These are phyloP conservation scores for Dasyornis broadbenti DNA, from an alignment of 2,113 vertebrate genomes.

Conservation along the genomic window DNA sequence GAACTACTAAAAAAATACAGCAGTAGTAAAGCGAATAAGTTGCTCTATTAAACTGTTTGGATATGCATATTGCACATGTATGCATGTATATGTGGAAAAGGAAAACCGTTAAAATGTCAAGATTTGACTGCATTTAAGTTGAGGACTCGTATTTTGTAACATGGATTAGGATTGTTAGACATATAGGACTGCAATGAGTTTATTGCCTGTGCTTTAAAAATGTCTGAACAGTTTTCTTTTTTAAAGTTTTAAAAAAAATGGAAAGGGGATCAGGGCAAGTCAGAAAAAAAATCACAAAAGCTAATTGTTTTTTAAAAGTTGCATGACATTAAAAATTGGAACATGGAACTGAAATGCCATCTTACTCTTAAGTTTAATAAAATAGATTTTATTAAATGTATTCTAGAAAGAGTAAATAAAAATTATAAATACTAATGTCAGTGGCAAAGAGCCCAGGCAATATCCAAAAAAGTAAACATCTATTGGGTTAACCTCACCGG, in stretches of 20 bases:
- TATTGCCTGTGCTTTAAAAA: not conserved
- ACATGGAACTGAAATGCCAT: not conserved
- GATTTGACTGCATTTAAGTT: not conserved
- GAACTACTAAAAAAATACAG: not conserved
- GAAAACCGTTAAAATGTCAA: not conserved
- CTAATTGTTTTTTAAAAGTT: not conserved
- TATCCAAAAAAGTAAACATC: not conserved
- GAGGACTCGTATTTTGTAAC: not conserved
- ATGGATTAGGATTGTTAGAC: not conserved
- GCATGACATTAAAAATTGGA: not conserved
- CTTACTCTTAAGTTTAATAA: not conserved
- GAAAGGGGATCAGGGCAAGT: not conserved
- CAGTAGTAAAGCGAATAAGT: not conserved
- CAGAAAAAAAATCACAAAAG: not conserved
- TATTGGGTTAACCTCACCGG: not conserved
- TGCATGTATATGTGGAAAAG: not conserved
- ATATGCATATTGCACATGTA: not conserved
- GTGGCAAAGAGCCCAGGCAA: not conserved
- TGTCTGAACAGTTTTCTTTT: not conserved
- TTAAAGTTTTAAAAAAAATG: not conserved
- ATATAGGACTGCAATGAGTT: not conserved
- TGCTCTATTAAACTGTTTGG: not conserved
- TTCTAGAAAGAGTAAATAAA: conserved; percentile 9
- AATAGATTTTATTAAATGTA: not conserved
- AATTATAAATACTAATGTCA: not conserved